phyloP scores from a whole-genome alignment of 2,888 invertebrate species.

The Drosophila recens region DNA sequence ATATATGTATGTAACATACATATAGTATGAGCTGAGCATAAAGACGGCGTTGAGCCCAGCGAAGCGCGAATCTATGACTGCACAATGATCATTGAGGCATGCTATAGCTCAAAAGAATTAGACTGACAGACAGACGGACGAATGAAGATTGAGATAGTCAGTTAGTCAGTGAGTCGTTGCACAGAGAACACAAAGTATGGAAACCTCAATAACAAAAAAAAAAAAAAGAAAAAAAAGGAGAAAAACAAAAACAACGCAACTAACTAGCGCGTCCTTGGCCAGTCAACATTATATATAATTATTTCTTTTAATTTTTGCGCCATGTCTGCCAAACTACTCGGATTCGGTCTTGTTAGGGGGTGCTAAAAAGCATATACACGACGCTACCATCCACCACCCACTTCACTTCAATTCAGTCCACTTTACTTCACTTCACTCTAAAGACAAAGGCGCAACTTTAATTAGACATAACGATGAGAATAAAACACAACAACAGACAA shows the following conservation, averaged over 20 bases:
- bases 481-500: conserved; percentile 10
- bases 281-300: conserved; percentile 75
- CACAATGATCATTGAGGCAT: conserved; percentile 73
- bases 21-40: conserved; percentile 22
- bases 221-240: no score
- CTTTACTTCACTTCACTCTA: conserved; percentile 9
- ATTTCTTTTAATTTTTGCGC: conserved; percentile 68
- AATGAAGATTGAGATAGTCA: conserved; percentile 42
- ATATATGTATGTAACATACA: conserved; percentile 1
- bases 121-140: conserved; percentile 2
- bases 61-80: conserved; percentile 67
- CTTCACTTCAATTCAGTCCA: background rate
- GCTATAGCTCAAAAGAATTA: conserved; percentile 8
- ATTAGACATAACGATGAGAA: conserved; percentile 70
- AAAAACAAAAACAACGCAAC: conserved; percentile 28
- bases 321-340: conserved; percentile 35
- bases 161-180: conserved; percentile 43
- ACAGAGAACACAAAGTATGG: conserved; percentile 56
- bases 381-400: background rate
- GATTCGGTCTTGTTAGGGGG: conserved; percentile 37
- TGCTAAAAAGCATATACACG: conserved; percentile 40
- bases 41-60: conserved; percentile 45
- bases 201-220: conserved; percentile 62
- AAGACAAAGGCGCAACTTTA: conserved; percentile 57
- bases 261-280: conserved; percentile 74